Conservation (phyloP, 2,888 invertebrate genomes). For the Athalia circularis region DNA sequence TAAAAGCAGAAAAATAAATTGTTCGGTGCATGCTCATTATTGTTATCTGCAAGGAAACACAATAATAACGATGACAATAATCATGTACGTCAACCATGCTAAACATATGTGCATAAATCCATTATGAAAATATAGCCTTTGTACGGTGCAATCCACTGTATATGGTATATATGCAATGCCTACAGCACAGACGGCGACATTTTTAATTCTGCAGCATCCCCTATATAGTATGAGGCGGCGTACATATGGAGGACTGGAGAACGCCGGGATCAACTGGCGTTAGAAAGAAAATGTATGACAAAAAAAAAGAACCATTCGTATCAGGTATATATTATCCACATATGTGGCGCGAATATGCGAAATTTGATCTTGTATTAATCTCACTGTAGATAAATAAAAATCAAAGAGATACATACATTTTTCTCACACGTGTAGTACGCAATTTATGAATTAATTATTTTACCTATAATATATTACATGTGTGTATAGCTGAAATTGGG, state of each 20-base stretch:
- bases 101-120: conserved; percentile 74
- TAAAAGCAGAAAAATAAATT: neutral
- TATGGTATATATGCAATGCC: no score
- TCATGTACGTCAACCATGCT: conserved; percentile 47
- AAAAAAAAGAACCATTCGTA: no score
- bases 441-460: neutral
- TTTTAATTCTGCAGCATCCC: conserved; percentile 53
- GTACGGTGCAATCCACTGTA: conserved; percentile 50
- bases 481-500: neutral
- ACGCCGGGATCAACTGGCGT: conserved; percentile 27
- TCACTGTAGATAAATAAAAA: neutral
- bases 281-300: no score
- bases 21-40: neutral
- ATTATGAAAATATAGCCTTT: conserved; percentile 72
- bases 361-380: neutral
- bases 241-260: conserved; percentile 53
- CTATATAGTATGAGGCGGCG: conserved; percentile 9
- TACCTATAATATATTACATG: neutral
- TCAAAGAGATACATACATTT: no score
- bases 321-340: no score
- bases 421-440: no score
- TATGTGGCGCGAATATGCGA: no score
- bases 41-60: conserved; percentile 57
- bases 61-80: conserved; percentile 62
- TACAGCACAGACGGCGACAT: conserved; percentile 50